Percentiles rank a stretch among this genome's conserved stretches.
Evolutionary conservation across 1,140 invertebrate genomes (phyloP).

Genomic region (Lordiphosa collinella): DNA sequence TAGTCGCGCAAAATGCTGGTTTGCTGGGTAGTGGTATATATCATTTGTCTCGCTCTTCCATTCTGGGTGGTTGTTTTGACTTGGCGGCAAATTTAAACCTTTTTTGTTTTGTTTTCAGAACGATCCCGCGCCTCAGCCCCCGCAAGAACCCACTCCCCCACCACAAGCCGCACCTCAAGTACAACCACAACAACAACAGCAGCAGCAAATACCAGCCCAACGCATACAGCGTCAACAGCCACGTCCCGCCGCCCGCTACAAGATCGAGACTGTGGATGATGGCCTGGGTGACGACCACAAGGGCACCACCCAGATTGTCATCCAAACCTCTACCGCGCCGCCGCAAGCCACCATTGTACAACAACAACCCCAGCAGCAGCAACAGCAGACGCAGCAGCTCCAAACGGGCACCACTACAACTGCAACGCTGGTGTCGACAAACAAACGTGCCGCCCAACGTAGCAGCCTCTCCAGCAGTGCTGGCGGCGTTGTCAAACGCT

Average conservation of each 20-base stretch:
- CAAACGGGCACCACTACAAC: constrained; percentile 68
- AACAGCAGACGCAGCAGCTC: constrained; percentile 52
- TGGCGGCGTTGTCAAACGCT: constrained; percentile 38
- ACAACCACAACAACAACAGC: constrained; percentile 58
- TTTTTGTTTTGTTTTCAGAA: constrained; percentile 45
- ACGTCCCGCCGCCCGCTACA: constrained; percentile 59
- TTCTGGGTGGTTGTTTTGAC: constrained; percentile 51
- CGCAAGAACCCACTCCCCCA: constrained; percentile 61
- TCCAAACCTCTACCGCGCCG: constrained; percentile 66
- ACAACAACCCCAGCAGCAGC: constrained; percentile 42
- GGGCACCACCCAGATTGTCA: constrained; percentile 74
- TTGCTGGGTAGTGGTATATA: no score
- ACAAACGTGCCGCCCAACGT: constrained; percentile 67
- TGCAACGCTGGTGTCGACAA: constrained; percentile 70
- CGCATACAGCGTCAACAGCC: constrained; percentile 63
- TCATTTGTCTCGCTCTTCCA: constrained; percentile 34
- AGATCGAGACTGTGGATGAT: constrained; percentile 78
- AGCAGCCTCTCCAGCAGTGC: constrained; percentile 37
- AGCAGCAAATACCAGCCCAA: constrained; percentile 53
- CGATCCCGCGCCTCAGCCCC: constrained; percentile 67
- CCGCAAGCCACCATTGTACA: constrained; percentile 70
- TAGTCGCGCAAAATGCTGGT: no score
- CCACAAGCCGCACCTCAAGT: constrained; percentile 62
- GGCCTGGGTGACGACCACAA: constrained; percentile 67
- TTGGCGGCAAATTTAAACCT: constrained; percentile 7